phyloP scores from a whole-genome alignment of 2,888 invertebrate genomes.

The Lithophane semibrunnea region DNA sequence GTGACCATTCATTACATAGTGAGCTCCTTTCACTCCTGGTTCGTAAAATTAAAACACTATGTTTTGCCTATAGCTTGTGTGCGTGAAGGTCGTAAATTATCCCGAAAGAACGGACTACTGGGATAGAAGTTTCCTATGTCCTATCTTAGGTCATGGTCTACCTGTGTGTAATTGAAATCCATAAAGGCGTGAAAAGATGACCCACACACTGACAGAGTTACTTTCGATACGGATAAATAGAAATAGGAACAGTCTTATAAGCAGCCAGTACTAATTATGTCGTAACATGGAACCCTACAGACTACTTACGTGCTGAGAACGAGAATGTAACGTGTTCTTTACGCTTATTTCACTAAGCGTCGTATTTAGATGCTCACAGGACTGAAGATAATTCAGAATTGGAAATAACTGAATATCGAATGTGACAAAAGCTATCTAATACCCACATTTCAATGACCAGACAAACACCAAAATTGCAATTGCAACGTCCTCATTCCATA shows the following conservation, averaged over 20 bases:
- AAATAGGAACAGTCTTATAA: background rate
- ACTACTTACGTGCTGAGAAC: background rate
- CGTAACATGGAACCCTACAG: background rate
- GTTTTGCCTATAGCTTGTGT: too few relatives aligned
- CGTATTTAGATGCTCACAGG: background rate
- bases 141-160: too few relatives aligned
- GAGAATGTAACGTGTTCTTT: background rate
- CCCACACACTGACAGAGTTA: too few relatives aligned
- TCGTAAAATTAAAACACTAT: background rate
- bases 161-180: too few relatives aligned
- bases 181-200: too few relatives aligned
- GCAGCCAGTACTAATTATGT: background rate
- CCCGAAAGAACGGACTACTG: too few relatives aligned
- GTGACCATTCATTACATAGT: too few relatives aligned
- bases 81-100: too few relatives aligned
- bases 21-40: background rate
- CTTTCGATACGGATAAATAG: background rate
- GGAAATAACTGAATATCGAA: background rate
- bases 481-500: slow-evolving; percentile 8
- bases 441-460: background rate
- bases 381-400: background rate
- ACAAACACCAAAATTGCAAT: slow-evolving; percentile 15
- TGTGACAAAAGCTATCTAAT: slow-evolving; percentile 5
- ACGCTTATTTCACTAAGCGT: background rate
- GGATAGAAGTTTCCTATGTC: too few relatives aligned